These are phyloP conservation scores for Xiphydria camelus DNA, from an alignment of 2,888 invertebrate genomes.

Conservation along the genomic window DNA sequence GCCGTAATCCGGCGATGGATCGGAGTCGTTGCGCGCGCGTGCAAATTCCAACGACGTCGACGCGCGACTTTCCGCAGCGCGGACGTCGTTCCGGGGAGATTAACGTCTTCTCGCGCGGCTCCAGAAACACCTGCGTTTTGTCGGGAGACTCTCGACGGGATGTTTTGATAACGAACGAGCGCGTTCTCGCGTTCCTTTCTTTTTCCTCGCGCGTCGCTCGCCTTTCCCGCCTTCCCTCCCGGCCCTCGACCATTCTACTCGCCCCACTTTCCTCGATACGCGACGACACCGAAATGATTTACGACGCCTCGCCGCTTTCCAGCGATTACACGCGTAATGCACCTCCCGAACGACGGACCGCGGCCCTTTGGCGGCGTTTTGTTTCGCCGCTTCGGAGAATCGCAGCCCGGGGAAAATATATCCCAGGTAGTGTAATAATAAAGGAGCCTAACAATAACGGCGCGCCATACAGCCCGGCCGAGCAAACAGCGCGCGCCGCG, in stretches of 20 bases:
- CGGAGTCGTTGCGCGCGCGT: neutral
- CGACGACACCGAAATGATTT: slow-evolving; percentile 1
- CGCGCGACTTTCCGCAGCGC: neutral
- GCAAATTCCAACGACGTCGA: too few species aligned
- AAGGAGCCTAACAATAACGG: slow-evolving; percentile 1
- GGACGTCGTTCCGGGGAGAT: neutral
- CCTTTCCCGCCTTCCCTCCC: too few species aligned
- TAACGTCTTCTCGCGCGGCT: too few species aligned
- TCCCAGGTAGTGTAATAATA: too few species aligned
- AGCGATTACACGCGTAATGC: neutral
- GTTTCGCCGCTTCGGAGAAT: too few species aligned
- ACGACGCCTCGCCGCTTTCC: neutral
- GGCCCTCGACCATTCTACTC: too few species aligned
- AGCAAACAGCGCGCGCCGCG: slow-evolving; percentile 30
- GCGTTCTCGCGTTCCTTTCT: slow-evolving; percentile 3
- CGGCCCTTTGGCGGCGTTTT: neutral
- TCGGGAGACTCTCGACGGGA: neutral
- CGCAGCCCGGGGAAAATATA: too few species aligned
- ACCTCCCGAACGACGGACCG: neutral
- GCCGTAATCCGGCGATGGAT: neutral
- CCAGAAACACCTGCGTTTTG: too few species aligned
- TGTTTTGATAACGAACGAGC: slow-evolving; percentile 1
- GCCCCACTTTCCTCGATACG: neutral
- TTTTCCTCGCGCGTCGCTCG: slow-evolving; percentile 25
- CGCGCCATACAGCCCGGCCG: slow-evolving; percentile 14